Conservation (phyloP, 2,113 vertebrate genomes). For the Todiramphus saurophagus region DNA sequence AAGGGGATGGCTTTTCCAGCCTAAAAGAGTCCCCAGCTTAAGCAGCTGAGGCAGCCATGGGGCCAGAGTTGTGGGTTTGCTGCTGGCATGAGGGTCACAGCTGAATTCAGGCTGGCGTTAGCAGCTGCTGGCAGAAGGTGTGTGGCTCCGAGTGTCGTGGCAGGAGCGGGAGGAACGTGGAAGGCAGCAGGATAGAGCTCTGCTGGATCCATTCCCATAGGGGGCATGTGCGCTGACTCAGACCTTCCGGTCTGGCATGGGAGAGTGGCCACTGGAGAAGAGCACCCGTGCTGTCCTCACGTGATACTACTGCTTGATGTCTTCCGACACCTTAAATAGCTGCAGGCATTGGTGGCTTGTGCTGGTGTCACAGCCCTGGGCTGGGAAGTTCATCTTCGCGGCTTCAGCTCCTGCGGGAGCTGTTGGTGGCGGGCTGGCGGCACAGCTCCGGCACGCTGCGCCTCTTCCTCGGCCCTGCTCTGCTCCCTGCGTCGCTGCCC, state of each 20-base stretch:
- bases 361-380: fast-evolving
- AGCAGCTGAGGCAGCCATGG: too few relatives aligned
- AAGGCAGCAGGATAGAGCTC: not conserved
- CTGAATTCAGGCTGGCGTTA: not conserved
- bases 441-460: not conserved
- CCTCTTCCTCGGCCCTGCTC: too few relatives aligned
- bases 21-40: not conserved
- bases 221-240: fast-evolving
- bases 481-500: too few relatives aligned
- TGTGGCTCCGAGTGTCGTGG: not conserved
- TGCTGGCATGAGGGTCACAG: not conserved
- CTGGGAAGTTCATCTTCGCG: not conserved
- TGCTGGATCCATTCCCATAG: not conserved
- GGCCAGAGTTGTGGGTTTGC: too few relatives aligned
- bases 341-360: not conserved
- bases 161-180: not conserved
- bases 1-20: not conserved
- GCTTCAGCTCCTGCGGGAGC: not conserved
- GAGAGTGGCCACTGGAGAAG: not conserved
- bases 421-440: not conserved
- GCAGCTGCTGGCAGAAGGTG: too few relatives aligned
- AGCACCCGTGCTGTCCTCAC: not conserved
- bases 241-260: not conserved
- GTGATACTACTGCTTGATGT: too few relatives aligned
- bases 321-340: not conserved